Base-by-base conservation (phyloP, 2,888 invertebrate genomes). In the Amaurobius ferox region DNA sequence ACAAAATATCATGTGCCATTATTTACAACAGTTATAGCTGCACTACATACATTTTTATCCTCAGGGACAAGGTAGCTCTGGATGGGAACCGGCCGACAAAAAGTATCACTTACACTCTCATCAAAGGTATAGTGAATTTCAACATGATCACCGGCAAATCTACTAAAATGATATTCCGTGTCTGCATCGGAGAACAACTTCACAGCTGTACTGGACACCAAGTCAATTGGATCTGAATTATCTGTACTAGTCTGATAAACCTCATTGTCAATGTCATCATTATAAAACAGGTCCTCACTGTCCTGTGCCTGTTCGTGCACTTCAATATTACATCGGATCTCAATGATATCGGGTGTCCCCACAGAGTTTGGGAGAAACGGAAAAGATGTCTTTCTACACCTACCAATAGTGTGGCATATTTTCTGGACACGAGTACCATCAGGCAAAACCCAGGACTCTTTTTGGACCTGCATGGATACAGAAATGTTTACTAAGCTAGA, bases 271-370 rank as follows among this genome's bases (percentile, higher is more conserved):
- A 19, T 26, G 11, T 72, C 35, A 6, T 32, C 30, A 72, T 13
- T 11, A 67, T 30, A 23, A 23, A 5, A 39, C 66, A 26, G 40
- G n/a, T 29, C 29, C 19, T 67, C 55, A 19, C 32, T 7, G 26
- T 66, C n/a, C 29, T 67, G 73, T n/a, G 28, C 26, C 28, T 73
- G 76, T 29, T 86, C 74, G 30, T 86, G 86, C 19, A 86, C 86
- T 64, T 86, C 86, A 70, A 86, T 79, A 64, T 76, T 79, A 70
- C 86, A 86, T 32, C 86, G 35, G 39, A 86, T 32, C 35, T 86
- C 86, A 29, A 74, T 35, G 19, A 79, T 79, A 55, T 86, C 86
- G 44, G 74, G 79, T 13, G 40, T 23, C 29, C 16, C 61, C 16
- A 44, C 16, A 26, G 61, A 35, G 61, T 77, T 16, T 11, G 55